Base-by-base conservation (phyloP, 1,140 invertebrate species). In the Wiebesia pumilae region DNA sequence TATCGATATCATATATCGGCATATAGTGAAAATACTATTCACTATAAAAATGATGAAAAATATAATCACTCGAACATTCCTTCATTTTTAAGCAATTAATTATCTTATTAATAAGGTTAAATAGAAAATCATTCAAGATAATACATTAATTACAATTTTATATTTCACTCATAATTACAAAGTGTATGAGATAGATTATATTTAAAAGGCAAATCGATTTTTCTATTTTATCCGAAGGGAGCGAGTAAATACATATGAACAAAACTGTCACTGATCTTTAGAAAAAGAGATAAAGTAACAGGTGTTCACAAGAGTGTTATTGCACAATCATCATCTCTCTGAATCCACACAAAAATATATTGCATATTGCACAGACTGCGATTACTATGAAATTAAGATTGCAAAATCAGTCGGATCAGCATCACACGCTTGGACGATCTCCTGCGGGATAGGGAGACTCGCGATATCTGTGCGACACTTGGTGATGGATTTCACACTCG, bases 231-330 rank as follows among this genome's bases (percentile, higher is more conserved):
- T 27, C 3, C 27, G 27, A 27, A 27, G 58, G 2, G 27, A 27
- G 27, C 3, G 58, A 62, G 27, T 27, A 62, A 62, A 27, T 3
- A 4, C 21, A 10, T 27, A 62, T 27, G 58, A 62, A 62, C 10
- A 14, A 62, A 62, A 27, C 0, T 62, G 58, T 62, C 58, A 27
- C 27, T 62, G 10, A 3, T 27, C 58, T 3, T 2, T 24, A 27
- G 21, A 43, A 43, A 75, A 43, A 16, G 9, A 38, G 71, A 75
- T 43, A 75, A 75, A 43, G 71, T 75, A 75, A 75, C 71, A 75
- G 71, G 71, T 75, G 71, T 43, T 27, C n/a, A 21, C 0, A 21
- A 19, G 38, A 75, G 71, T 43, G 43, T 47, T 27, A 0, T 27
- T 27, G 14, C 58, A 14, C 58, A 62, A 62, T 62, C 58, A 21